These are phyloP conservation scores for Bubo scandiacus DNA, from an alignment of 2,113 vertebrate genomes.

Conservation along the genomic window DNA sequence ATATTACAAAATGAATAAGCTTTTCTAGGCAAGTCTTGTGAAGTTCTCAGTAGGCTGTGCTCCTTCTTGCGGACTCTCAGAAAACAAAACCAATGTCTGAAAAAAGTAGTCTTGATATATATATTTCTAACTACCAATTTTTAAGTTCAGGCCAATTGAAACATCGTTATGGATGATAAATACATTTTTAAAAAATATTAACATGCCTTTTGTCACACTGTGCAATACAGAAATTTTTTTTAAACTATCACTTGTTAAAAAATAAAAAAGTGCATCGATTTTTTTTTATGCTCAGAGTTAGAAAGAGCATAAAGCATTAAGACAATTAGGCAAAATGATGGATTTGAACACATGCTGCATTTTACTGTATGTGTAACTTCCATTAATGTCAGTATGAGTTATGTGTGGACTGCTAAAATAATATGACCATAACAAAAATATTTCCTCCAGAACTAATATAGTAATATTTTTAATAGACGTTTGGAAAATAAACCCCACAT, in stretches of 20 bases:
- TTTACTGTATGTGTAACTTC: conserved; percentile 7
- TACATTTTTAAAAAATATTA: background rate
- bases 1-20: background rate
- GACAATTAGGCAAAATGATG: conserved; percentile 48
- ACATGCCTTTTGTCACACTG: background rate
- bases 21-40: background rate
- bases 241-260: background rate
- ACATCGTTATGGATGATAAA: background rate
- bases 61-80: background rate
- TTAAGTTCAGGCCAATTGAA: background rate
- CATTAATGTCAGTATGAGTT: conserved; percentile 53
- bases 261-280: background rate
- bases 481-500: background rate
- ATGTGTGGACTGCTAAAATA: conserved; percentile 5
- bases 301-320: background rate
- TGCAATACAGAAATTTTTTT: background rate
- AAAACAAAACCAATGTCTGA: conserved; percentile 13
- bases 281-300: background rate
- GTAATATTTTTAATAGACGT: conserved; percentile 54
- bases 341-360: conserved; percentile 48
- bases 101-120: background rate
- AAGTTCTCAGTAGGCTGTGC: background rate
- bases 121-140: background rate
- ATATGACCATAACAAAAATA: conserved; percentile 27
- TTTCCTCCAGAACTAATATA: conserved; percentile 43